Conservation (phyloP, 2,888 invertebrate species). For the Cerastis rubricosa region DNA sequence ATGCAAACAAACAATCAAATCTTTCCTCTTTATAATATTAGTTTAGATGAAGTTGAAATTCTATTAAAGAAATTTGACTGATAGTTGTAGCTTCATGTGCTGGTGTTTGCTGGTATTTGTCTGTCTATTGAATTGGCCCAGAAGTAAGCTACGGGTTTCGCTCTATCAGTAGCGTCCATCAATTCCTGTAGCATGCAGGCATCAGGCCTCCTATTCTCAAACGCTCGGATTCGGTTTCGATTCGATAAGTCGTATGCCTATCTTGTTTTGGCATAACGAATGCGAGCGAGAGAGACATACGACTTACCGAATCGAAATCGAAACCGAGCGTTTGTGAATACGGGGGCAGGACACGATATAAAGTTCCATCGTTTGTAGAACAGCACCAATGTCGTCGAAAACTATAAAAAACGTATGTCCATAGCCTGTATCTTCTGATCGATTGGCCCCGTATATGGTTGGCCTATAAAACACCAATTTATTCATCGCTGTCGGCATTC, state of each 20-base stretch:
- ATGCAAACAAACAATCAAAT: too few species aligned
- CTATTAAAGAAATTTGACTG: too few species aligned
- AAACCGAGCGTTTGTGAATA: too few species aligned
- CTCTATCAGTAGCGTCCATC: background rate
- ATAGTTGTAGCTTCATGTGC: too few species aligned
- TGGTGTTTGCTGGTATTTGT: background rate
- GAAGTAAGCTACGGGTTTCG: background rate
- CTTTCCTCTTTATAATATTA: too few species aligned
- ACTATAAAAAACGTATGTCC: background rate
- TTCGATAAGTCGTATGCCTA: too few species aligned
- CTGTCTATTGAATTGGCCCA: background rate
- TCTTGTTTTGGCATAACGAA: too few species aligned
- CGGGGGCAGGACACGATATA: background rate
- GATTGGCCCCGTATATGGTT: constrained; percentile 1
- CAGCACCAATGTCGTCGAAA: background rate
- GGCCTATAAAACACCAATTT: constrained; percentile 20
- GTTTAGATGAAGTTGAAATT: too few species aligned
- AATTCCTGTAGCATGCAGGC: background rate
- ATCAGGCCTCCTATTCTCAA: too few species aligned
- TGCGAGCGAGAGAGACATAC: too few species aligned
- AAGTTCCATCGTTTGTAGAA: background rate
- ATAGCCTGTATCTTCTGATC: background rate
- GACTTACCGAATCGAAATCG: too few species aligned
- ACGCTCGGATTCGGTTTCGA: too few species aligned
- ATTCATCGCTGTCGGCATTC: background rate